Conservation (phyloP, 2,888 invertebrate species). For the Drosophila paracracens region DNA sequence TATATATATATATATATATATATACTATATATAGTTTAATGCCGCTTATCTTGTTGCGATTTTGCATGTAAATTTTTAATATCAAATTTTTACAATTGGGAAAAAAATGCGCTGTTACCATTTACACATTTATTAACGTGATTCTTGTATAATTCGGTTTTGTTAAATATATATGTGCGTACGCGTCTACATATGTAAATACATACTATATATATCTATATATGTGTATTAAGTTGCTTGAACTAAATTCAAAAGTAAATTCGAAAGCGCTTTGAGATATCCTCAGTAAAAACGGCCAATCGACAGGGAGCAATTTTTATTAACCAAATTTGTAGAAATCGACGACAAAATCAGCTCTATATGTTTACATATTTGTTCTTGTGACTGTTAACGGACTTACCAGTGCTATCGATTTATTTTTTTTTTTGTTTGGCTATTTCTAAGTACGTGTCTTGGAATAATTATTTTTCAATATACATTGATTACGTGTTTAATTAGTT, state of each 20-base stretch:
- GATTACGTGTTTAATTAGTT: conserved; percentile 24
- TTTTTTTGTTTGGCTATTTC: conserved; percentile 1
- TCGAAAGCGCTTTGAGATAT: conserved; percentile 26
- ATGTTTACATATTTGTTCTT: conserved; percentile 16
- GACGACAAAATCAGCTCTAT: conserved; percentile 1
- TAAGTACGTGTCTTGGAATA: conserved; percentile 25
- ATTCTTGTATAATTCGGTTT: conserved; percentile 54
- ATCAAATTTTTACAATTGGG: conserved; percentile 77
- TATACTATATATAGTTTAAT: conserved; percentile 43
- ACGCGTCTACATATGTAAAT: conserved; percentile 29
- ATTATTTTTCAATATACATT: conserved; percentile 18
- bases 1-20: conserved; percentile 43
- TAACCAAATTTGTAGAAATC: background rate
- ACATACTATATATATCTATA: conserved; percentile 30
- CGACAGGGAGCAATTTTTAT: conserved; percentile 19
- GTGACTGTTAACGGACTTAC: background rate
- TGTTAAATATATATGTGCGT: conserved; percentile 60
- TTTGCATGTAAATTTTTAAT: conserved; percentile 75
- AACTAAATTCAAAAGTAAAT: conserved; percentile 27
- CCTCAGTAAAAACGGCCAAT: conserved; percentile 40
- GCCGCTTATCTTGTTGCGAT: conserved; percentile 31
- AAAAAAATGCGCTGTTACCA: conserved; percentile 73
- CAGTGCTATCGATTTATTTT: background rate
- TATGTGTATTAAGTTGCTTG: conserved; percentile 27
- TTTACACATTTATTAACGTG: conserved; percentile 52